Evolutionary conservation across 2,888 invertebrate species (phyloP), one percentile per base, ranked within the genome.

Genomic region (Xestoiulus laeticollis): DNA sequence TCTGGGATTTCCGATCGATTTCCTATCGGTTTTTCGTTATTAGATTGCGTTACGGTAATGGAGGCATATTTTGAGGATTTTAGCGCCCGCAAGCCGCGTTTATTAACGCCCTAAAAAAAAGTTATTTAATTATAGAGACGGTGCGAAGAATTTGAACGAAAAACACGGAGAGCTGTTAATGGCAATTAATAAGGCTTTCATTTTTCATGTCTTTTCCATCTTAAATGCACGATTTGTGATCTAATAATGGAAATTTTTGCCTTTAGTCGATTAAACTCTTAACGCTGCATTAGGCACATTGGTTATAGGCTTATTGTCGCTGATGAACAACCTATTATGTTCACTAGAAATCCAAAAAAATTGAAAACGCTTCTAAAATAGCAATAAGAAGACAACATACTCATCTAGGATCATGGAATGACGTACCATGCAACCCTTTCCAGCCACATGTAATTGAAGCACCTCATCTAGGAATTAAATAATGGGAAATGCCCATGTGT

Each of bases 141-240:
- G 68, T 68, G 68, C 68, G 68, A 68, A 68, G 68, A 68, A 68
- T 26, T 68, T 26, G 26, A 22, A 12, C 22, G 68, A 68, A 68
- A 68, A 68, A 68, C 68, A 26, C 12, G 10, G 68, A 68, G 26
- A 68, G 68, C 22, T 68, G 68, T 68, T 68, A 68, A 68, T 68
- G 68, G 68, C 68, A 68, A 68, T 68, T 68, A 68, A 68, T 68
- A 68, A 26, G 68, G 68, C 68, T 68, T 68, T 68, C 68, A 8
- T 68, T 19, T n/a, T 19, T 68, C 68, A 26, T 68, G 22, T 68
- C 22, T 68, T 22, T 26, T 10, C 68, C 22, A 1, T 68, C 59
- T 68, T 68, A 68, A 68, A 68, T 22, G 38, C 8, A 26, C 22
- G 26, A 68, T 68, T 68, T 68, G 1, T 22, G 68, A 68, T 68